Percentiles rank a stretch among this genome's conserved stretches.
Evolutionary conservation across 1,140 invertebrate species (phyloP).

Genomic region (Acromyrmex heyeri): DNA sequence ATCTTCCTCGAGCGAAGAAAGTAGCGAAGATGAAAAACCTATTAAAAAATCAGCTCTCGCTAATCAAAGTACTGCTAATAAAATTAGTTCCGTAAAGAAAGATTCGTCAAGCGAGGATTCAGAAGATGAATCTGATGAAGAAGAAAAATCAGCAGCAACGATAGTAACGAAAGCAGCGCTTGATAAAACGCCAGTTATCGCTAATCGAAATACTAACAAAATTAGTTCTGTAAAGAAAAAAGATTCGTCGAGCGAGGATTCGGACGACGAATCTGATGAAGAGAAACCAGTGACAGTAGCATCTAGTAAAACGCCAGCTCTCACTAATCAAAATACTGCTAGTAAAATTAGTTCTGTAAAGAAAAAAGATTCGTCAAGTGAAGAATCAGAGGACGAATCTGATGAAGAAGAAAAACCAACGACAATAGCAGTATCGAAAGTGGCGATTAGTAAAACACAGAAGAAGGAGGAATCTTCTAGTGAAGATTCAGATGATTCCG

Average conservation of each 20-base stretch:
- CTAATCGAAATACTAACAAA: slow-evolving; percentile 57
- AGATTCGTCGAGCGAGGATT: slow-evolving; percentile 79
- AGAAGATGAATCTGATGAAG: slow-evolving; percentile 68
- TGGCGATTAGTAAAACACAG: slow-evolving; percentile 58
- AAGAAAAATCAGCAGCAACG: slow-evolving; percentile 51
- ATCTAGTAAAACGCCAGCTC: slow-evolving; percentile 52
- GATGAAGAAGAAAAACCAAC: slow-evolving; percentile 67
- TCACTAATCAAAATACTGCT: slow-evolving; percentile 35
- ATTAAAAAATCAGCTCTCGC: slow-evolving; percentile 48
- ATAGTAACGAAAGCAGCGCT: slow-evolving; percentile 47
- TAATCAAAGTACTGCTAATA: slow-evolving; percentile 25
- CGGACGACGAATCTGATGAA: slow-evolving; percentile 76
- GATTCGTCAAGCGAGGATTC: slow-evolving; percentile 79
- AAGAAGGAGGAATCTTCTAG: slow-evolving; percentile 77
- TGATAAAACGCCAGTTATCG: slow-evolving; percentile 61
- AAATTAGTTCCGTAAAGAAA: slow-evolving; percentile 68
- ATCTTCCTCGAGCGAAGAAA: slow-evolving; percentile 73
- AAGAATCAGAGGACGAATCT: slow-evolving; percentile 73
- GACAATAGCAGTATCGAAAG: slow-evolving; percentile 22
- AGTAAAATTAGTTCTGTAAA: slow-evolving; percentile 64
- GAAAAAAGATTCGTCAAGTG: slow-evolving; percentile 77
- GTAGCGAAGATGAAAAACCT: slow-evolving; percentile 72
- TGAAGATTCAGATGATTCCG: slow-evolving; percentile 78
- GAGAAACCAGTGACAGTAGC: slow-evolving; percentile 80
- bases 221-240: slow-evolving; percentile 64